Percentiles rank a stretch among this genome's conserved stretches.
Conservation (phyloP, 2,888 invertebrate genomes). For the Sesia bembeciformis region DNA sequence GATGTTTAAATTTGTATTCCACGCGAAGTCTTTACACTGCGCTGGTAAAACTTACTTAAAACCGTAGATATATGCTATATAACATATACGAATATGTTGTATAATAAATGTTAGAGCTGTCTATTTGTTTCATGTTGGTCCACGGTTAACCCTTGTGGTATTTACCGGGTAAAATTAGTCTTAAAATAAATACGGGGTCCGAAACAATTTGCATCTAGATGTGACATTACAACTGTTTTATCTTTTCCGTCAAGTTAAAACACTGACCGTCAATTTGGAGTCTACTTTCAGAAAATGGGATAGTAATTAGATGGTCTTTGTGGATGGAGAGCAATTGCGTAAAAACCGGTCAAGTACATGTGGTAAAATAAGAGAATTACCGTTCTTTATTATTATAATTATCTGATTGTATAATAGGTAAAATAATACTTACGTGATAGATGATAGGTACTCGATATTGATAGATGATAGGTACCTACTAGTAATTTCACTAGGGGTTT, state of each 20-base stretch:
- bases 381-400: too few relatives aligned
- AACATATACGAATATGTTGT: not conserved
- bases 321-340: not conserved
- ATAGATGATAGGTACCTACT: too few relatives aligned
- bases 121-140: not conserved
- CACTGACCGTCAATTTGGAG: conserved; percentile 10
- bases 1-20: too few relatives aligned
- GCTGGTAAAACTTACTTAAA: too few relatives aligned
- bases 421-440: too few relatives aligned
- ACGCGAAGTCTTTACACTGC: too few relatives aligned
- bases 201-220: conserved; percentile 71
- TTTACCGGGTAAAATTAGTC: conserved; percentile 60
- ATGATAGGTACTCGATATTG: too few relatives aligned
- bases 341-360: not conserved
- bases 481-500: too few relatives aligned
- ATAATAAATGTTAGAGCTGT: not conserved
- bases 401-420: too few relatives aligned
- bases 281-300: not conserved
- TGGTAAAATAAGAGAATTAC: too few relatives aligned
- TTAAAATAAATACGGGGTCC: conserved; percentile 61
- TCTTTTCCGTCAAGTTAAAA: conserved; percentile 27
- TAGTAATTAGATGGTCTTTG: not conserved
- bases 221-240: conserved; percentile 62
- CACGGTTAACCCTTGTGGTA: conserved; percentile 46
- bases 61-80: too few relatives aligned